Conservation (phyloP, 2,113 vertebrate genomes). For the Otolemur garnettii region DNA sequence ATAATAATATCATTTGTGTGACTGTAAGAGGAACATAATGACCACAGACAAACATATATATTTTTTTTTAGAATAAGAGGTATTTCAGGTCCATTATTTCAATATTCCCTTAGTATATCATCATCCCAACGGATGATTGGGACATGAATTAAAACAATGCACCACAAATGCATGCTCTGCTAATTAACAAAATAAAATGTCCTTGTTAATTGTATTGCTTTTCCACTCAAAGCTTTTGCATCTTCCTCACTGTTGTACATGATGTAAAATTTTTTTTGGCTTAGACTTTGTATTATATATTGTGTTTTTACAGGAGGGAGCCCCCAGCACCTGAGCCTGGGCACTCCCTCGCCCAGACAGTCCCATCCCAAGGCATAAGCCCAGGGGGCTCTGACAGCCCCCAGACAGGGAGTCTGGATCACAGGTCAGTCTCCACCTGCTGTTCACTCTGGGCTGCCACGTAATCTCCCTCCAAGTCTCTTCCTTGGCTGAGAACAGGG, state of each 20-base stretch:
- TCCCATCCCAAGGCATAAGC: conserved; percentile 90
- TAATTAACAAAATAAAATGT: conserved; percentile 65
- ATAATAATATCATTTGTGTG: neutral
- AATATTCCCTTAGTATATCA: conserved; percentile 38
- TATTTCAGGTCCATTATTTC: conserved; percentile 34
- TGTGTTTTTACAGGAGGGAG: conserved; percentile 92
- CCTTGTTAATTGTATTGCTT: conserved; percentile 82
- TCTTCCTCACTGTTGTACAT: conserved; percentile 87
- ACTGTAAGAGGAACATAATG: neutral
- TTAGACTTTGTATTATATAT: conserved; percentile 91
- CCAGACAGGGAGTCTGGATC: conserved; percentile 90
- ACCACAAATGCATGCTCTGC: conserved; percentile 43
- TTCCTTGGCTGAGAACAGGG: conserved; percentile 83
- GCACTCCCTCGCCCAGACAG: conserved; percentile 90
- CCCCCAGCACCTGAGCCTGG: conserved; percentile 91
- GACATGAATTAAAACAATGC: conserved; percentile 74
- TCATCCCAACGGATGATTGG: conserved; percentile 66
- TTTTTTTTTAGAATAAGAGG: neutral
- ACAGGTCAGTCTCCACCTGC: conserved; percentile 91
- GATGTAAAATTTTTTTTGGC: conserved; percentile 84
- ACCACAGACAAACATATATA: conserved; percentile 22
- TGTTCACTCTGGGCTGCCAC: conserved; percentile 87
- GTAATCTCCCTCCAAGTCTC: conserved; percentile 81
- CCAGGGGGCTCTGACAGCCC: conserved; percentile 89
- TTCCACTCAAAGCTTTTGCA: conserved; percentile 82